Conservation (phyloP, 2,888 invertebrate species). For the Sipha maydis region DNA sequence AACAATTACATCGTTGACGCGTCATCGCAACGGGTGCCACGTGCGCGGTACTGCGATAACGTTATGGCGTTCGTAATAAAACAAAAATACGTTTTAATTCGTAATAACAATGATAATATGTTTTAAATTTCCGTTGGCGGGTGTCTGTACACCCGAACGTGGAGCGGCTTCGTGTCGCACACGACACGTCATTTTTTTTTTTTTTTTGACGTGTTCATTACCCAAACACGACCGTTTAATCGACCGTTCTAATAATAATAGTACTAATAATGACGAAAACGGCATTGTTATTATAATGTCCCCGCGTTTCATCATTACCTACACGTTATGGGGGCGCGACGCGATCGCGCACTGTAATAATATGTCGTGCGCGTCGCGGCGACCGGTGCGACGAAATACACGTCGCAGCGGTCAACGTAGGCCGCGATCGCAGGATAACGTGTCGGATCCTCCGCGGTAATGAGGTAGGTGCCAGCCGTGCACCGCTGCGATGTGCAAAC, state of each 20-base stretch:
- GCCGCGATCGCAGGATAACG: not conserved
- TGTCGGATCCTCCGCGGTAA: not conserved
- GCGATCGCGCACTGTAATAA: not conserved
- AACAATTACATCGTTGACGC: too few relatives aligned
- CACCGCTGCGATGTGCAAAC: not conserved
- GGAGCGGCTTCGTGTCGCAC: too few relatives aligned
- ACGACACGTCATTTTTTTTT: not conserved
- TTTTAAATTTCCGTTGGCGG: not conserved
- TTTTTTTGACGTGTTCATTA: not conserved
- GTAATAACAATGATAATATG: too few relatives aligned
- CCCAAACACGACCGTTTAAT: not conserved
- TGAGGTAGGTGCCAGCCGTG: not conserved
- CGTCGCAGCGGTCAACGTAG: not conserved
- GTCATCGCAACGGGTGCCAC: too few relatives aligned
- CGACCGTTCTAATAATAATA: not conserved
- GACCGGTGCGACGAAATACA: too few relatives aligned
- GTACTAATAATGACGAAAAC: not conserved
- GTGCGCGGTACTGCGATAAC: too few relatives aligned
- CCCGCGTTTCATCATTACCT: too few relatives aligned
- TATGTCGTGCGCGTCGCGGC: too few relatives aligned
- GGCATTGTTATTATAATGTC: not conserved
- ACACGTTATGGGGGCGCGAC: too few relatives aligned
- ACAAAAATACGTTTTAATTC: too few relatives aligned
- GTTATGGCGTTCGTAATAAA: too few relatives aligned
- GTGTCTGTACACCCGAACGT: too few relatives aligned